phyloP scores from a whole-genome alignment of 2,113 vertebrate species.

The Sminthopsis crassicaudata region DNA sequence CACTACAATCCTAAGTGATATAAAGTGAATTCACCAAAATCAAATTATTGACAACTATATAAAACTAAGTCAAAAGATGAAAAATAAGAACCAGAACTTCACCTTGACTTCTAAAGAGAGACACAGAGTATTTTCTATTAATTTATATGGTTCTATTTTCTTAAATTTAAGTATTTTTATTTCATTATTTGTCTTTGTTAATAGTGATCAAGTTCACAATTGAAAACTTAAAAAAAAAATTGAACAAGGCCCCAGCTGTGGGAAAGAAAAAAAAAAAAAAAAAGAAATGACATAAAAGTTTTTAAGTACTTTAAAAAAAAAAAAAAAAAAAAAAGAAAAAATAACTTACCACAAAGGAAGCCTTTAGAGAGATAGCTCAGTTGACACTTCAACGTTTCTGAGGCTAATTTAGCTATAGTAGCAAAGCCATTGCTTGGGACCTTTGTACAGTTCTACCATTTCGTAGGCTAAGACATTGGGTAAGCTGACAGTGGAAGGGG shows the following conservation, averaged over 20 bases:
- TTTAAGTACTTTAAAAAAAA: neutral
- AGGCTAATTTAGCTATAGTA: constrained; percentile 2
- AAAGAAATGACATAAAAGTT: neutral
- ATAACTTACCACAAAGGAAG: neutral
- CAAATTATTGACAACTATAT: neutral
- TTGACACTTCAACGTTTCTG: neutral
- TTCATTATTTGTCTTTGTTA: neutral
- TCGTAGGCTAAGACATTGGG: constrained; percentile 1
- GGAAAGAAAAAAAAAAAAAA: neutral
- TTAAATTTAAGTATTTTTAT: neutral
- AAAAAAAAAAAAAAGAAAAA: constrained; percentile 16
- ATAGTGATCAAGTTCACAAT: neutral
- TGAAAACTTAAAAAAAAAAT: neutral
- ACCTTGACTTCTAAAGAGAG: neutral
- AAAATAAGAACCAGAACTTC: neutral
- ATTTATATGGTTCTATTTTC: neutral
- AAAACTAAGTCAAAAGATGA: neutral
- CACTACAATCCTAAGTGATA: neutral
- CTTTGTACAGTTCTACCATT: neutral
- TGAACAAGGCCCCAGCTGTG: neutral
- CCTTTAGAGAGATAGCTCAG: neutral
- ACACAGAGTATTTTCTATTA: neutral
- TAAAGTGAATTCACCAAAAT: neutral
- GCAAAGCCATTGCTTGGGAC: constrained; percentile 3
- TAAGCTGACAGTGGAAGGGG: neutral